These are phyloP conservation scores for Panagrolaimus sp. DNA, from an alignment of 1,140 invertebrate species.

Conservation along the genomic window DNA sequence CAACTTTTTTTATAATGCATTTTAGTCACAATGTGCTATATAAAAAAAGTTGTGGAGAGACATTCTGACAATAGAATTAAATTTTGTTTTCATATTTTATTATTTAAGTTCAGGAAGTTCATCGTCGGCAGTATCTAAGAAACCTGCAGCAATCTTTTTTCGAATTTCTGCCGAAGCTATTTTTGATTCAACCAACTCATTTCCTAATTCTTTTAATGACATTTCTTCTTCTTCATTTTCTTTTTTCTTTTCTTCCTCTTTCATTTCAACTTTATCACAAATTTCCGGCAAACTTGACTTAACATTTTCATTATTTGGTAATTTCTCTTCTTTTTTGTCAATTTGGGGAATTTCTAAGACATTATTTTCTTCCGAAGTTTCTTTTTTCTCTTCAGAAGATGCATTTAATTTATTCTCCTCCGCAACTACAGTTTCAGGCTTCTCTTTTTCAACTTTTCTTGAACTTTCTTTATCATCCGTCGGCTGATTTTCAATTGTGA, in stretches of 20 bases:
- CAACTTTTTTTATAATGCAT: too few relatives aligned
- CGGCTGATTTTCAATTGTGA: too few relatives aligned
- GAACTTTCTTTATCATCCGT: neutral
- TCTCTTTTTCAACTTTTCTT: neutral
- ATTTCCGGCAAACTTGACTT: too few relatives aligned
- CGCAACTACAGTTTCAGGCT: neutral
- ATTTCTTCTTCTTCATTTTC: too few relatives aligned
- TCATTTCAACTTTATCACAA: too few relatives aligned
- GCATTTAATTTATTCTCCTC: neutral
- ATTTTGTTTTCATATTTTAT: neutral
- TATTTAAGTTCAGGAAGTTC: constrained; percentile 12
- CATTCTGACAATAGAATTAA: too few relatives aligned
- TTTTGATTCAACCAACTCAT: too few relatives aligned
- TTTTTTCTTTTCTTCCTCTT: too few relatives aligned
- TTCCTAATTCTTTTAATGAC: too few relatives aligned
- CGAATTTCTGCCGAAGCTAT: neutral
- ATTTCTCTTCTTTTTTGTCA: neutral
- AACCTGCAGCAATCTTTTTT: neutral
- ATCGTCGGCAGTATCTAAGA: neutral
- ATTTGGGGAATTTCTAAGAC: neutral
- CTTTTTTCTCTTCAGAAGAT: neutral
- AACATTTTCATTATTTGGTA: neutral
- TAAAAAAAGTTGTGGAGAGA: too few relatives aligned
- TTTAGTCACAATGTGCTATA: too few relatives aligned
- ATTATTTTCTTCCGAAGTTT: neutral